Conservation (phyloP, 2,113 vertebrate species). For the Otocyon megalotis region DNA sequence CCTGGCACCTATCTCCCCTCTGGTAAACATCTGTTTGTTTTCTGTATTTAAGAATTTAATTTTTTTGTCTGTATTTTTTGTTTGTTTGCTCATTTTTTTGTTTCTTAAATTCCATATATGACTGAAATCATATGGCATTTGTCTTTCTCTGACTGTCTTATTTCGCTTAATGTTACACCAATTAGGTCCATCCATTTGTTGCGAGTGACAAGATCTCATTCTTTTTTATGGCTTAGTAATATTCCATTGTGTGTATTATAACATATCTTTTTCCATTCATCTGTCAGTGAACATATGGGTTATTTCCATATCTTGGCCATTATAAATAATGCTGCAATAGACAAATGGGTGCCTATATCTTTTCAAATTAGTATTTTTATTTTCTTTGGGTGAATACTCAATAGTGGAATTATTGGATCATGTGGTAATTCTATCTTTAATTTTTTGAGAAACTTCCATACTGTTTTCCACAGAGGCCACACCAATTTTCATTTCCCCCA, state of each 20-base stretch:
- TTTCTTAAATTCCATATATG: neutral
- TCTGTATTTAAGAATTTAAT: neutral
- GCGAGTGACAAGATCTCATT: neutral
- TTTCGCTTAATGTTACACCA: neutral
- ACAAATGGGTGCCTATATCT: neutral
- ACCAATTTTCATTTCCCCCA: neutral
- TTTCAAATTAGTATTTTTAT: neutral
- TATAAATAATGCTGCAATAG: neutral
- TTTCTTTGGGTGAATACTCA: neutral
- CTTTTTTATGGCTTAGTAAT: neutral
- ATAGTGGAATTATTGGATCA: neutral
- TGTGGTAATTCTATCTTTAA: neutral
- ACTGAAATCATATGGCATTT: neutral
- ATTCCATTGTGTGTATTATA: neutral
- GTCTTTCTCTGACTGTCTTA: neutral
- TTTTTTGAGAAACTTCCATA: neutral
- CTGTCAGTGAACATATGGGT: neutral
- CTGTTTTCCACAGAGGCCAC: neutral
- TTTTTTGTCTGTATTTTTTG: neutral
- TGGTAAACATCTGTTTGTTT: neutral
- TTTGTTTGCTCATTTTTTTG: neutral
- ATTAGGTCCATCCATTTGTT: neutral
- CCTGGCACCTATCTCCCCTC: neutral
- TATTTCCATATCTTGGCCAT: neutral
- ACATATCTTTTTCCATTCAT: neutral